Evolutionary conservation across 1,140 invertebrate species (phyloP), one percentile per base, ranked within the genome.

Genomic region (Drosophila ercepeae): DNA sequence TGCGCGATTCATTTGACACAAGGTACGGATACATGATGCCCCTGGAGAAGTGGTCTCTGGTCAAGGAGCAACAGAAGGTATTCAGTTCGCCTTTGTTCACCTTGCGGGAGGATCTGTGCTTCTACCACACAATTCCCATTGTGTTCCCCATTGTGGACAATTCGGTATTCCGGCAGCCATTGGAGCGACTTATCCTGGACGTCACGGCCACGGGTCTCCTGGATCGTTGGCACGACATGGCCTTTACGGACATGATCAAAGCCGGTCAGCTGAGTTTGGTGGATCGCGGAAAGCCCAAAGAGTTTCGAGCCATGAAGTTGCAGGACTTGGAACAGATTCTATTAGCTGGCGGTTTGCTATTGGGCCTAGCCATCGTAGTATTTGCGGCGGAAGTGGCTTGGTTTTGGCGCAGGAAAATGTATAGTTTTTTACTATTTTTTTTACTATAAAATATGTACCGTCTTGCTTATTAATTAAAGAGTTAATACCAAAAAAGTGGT

Each of bases 11-110:
- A 1, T 88, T 84, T 6, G 49, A 90, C 13, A 75, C 64, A 0
- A 61, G 58, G 5, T 90, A 74, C n/a, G 82, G 78, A 3, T 90
- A 89, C 39, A 55, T 81, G 57, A 67, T 88, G 63, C 67, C 82
- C 0, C 4, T 73, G 0, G 69, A 73, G 2, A 90, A 90, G 44
- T 90, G 82, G 89, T 41, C 34, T 7, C 58, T 90, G 4, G 25
- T 89, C 13, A 61, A 25, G 1, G 67, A 90, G 14, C 71, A 90
- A 9, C 89, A 90, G 25, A 74, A 58, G 42, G 42, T 84, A 1
- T 90, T 90, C 6, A 84, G 70, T 9, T 67, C 75, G 1, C 78
- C 70, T 0, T 34, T 90, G 11, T 90, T 90, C 34, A 71, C 60
- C 3, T 13, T 72, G 11, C 55, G 46, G 4, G 52, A 63, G 4